phyloP scores from a whole-genome alignment of 1,140 invertebrate species.

The Ptiloglossa arizonensis region DNA sequence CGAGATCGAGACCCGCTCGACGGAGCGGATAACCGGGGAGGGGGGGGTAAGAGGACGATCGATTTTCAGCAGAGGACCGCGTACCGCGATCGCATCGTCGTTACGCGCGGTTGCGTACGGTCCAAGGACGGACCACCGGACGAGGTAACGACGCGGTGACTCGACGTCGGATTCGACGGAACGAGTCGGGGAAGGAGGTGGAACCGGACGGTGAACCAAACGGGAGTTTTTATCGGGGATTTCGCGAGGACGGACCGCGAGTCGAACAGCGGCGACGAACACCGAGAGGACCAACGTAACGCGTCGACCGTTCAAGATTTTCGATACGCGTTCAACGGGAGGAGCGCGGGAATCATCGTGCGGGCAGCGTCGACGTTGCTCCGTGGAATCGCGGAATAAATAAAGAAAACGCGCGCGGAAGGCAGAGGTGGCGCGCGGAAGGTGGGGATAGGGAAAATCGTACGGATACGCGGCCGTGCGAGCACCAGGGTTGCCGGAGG shows the following conservation, averaged over 20 bases:
- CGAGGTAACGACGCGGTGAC: neutral
- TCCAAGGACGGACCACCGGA: conserved; percentile 30
- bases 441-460: conserved; percentile 60
- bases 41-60: neutral
- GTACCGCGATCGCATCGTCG: conserved; percentile 27
- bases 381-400: conserved; percentile 72
- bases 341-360: conserved; percentile 61
- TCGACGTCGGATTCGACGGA: neutral
- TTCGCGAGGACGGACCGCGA: conserved; percentile 27
- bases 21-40: too few species aligned
- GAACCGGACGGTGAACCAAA: neutral
- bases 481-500: conserved; percentile 40
- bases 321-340: conserved; percentile 20
- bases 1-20: neutral
- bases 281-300: neutral
- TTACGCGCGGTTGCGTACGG: conserved; percentile 33
- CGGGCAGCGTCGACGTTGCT: conserved; percentile 43
- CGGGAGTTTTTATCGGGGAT: conserved; percentile 33
- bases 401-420: conserved; percentile 75
- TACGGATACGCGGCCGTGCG: conserved; percentile 61
- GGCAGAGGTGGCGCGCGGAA: conserved; percentile 33
- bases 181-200: neutral
- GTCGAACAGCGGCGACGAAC: neutral
- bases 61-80: conserved; percentile 15
- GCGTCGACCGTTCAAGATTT: conserved; percentile 2